These are phyloP conservation scores for Anoplopoma fimbria DNA, from an alignment of 2,113 vertebrate species.

Conservation along the genomic window DNA sequence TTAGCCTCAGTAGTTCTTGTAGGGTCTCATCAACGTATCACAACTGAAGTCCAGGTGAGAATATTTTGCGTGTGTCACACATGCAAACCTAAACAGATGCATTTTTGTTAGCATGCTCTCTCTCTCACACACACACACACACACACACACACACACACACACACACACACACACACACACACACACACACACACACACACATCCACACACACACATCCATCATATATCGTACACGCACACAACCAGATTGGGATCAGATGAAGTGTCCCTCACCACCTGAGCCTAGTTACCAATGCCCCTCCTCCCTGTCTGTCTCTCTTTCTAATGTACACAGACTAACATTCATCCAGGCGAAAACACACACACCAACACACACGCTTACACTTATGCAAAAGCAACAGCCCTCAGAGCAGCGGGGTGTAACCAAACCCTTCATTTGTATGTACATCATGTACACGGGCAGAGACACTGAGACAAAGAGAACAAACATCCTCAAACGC, in stretches of 20 bases:
- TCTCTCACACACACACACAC: background rate
- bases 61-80: background rate
- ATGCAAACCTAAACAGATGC: background rate
- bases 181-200: background rate
- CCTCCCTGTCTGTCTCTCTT: conserved; percentile 47
- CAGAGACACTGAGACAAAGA: conserved; percentile 76
- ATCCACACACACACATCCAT: background rate
- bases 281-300: conserved; percentile 59
- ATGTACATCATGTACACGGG: conserved; percentile 74
- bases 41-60: conserved; percentile 17
- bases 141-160: background rate
- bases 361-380: conserved; percentile 10
- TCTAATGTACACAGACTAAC: conserved; percentile 36
- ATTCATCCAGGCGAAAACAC: conserved; percentile 41
- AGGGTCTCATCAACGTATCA: conserved; percentile 25
- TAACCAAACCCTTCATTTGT: conserved; percentile 83
- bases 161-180: background rate
- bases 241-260: conserved; percentile 37
- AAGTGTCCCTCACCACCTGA: conserved; percentile 68
- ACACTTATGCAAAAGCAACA: conserved; percentile 55
- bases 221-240: background rate
- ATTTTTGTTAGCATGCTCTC: background rate
- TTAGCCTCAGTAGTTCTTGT: conserved; percentile 28
- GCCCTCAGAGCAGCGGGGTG: conserved; percentile 76
- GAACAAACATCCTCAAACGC: conserved; percentile 69